These are phyloP conservation scores for Caprella mutica DNA, from an alignment of 2,888 invertebrate genomes.

Conservation along the genomic window DNA sequence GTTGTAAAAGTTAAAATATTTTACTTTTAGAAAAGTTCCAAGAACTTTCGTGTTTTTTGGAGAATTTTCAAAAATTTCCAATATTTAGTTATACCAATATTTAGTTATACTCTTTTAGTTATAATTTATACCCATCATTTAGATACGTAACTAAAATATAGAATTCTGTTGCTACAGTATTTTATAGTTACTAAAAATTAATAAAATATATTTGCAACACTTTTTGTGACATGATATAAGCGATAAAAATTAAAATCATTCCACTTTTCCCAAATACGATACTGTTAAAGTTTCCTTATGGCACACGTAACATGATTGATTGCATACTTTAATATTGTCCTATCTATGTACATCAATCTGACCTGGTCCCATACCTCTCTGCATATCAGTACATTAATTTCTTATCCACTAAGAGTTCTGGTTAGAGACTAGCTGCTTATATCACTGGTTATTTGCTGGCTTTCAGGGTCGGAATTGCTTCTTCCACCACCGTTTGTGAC, in stretches of 20 bases:
- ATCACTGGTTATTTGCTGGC: constrained; percentile 18
- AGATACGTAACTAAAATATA: not conserved
- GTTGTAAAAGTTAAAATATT: no score
- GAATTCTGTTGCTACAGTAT: not conserved
- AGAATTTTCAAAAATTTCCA: not conserved
- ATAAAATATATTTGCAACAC: constrained; percentile 1
- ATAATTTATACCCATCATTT: not conserved
- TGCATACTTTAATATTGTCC: not conserved
- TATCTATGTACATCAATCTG: not conserved
- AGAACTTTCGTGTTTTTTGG: not conserved
- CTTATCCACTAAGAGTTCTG: not conserved
- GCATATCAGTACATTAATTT: not conserved
- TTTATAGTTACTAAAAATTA: not conserved
- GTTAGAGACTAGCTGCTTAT: not conserved
- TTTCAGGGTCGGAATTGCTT: constrained; percentile 29
- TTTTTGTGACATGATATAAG: not conserved
- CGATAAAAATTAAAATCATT: no score
- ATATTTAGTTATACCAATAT: not conserved
- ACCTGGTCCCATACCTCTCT: no score
- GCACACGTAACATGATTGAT: not conserved
- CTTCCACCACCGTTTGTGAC: constrained; percentile 28
- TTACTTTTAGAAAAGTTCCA: not conserved
- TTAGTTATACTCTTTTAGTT: not conserved
- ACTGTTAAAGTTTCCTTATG: no score
- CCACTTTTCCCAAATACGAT: no score